Percentiles rank a stretch among this genome's conserved stretches.
These are phyloP conservation scores for Hoplias malabaricus DNA, from an alignment of 2,113 vertebrate species.

Conservation along the genomic window DNA sequence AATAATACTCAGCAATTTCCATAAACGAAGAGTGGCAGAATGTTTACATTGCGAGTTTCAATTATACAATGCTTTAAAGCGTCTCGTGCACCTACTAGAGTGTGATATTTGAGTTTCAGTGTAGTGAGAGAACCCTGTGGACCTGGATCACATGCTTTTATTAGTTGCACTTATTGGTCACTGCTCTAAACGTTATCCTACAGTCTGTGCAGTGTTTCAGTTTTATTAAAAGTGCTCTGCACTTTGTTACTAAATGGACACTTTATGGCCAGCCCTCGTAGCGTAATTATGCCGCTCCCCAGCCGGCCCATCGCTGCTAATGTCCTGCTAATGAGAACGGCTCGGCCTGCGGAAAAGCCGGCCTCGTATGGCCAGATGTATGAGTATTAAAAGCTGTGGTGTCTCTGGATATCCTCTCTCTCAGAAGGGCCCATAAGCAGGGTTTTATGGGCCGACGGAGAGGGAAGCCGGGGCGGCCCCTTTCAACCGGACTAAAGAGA, in stretches of 20 bases:
- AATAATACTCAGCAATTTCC: too few species aligned
- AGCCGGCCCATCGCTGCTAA: conserved; percentile 15
- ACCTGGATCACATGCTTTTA: background rate
- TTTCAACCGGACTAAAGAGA: conserved; percentile 6
- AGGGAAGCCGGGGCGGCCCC: background rate
- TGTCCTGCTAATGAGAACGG: conserved; percentile 36
- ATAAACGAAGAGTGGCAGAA: too few species aligned
- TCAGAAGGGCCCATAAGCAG: conserved; percentile 58
- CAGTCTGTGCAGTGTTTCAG: background rate
- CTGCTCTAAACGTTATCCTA: conserved; percentile 3
- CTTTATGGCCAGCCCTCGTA: background rate
- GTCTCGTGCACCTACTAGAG: too few species aligned
- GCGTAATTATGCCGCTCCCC: conserved; percentile 32
- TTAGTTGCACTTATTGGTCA: conserved; percentile 26
- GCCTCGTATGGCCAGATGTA: conserved; percentile 56
- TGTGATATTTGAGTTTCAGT: background rate
- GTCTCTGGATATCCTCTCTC: conserved; percentile 70
- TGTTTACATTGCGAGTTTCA: too few species aligned
- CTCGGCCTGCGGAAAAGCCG: conserved; percentile 18
- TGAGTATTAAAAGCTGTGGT: conserved; percentile 57
- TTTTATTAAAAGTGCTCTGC: conserved; percentile 39
- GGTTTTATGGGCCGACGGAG: conserved; percentile 61
- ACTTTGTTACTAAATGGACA: conserved; percentile 29
- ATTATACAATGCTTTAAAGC: too few species aligned
- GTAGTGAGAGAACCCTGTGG: background rate